Evolutionary conservation across 2,888 invertebrate genomes (phyloP).

Genomic region (Anorthoa munda): DNA sequence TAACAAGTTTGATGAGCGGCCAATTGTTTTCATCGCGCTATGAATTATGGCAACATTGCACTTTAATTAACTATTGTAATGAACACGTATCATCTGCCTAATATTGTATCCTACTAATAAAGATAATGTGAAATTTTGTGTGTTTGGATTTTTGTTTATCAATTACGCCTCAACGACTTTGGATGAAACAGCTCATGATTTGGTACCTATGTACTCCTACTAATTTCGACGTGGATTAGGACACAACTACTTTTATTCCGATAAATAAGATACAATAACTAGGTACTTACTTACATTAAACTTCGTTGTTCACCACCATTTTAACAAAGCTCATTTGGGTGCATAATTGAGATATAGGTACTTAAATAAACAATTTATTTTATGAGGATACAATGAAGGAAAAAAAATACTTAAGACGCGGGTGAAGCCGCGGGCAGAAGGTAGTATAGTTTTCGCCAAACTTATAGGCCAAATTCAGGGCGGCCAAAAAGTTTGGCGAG

Average conservation of each 20-base stretch:
- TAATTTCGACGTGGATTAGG: no score
- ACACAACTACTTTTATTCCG: no score
- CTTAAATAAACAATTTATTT: no score
- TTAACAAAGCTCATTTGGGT: no score
- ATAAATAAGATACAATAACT: no score
- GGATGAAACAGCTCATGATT: not conserved
- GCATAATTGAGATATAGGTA: no score
- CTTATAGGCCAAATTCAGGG: no score
- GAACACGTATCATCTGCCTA: conserved; percentile 44
- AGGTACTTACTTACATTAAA: no score
- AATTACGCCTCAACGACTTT: not conserved
- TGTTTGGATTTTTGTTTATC: not conserved
- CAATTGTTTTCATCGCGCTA: conserved; percentile 54
- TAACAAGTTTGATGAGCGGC: conserved; percentile 49
- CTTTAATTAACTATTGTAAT: conserved; percentile 52
- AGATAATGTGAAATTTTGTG: not conserved
- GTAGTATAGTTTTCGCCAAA: no score
- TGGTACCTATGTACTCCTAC: no score
- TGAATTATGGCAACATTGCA: conserved; percentile 48
- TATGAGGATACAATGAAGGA: not conserved
- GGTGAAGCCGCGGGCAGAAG: not conserved
- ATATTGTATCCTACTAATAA: not conserved
- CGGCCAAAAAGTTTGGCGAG: no score
- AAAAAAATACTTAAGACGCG: not conserved
- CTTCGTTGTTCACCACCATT: no score